Percentiles rank a stretch among this genome's conserved stretches.
Evolutionary conservation across 1,140 invertebrate species (phyloP).

Genomic region (Chlorops oryzae): DNA sequence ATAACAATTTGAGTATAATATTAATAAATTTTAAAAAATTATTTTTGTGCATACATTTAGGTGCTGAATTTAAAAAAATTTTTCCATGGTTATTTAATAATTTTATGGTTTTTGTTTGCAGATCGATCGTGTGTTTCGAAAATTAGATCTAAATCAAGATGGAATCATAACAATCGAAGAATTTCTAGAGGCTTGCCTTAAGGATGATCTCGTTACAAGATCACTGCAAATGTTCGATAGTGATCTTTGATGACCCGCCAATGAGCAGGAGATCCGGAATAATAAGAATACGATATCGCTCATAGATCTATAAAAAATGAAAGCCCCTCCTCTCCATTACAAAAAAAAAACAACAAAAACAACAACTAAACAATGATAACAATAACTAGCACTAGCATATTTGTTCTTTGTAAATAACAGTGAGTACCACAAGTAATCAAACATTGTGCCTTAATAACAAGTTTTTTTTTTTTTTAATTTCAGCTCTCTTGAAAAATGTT

Average conservation of each 20-base stretch:
- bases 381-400: no score
- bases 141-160: conserved; percentile 89
- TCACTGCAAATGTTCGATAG: conserved; percentile 78
- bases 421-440: no score
- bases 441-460: no score
- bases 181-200: conserved; percentile 91
- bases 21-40: no score
- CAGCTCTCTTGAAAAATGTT: no score
- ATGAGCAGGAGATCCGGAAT: conserved; percentile 29
- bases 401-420: no score
- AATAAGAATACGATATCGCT: conserved; percentile 41
- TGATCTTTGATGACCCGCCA: conserved; percentile 48
- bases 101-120: conserved; percentile 33
- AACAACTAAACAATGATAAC: conserved; percentile 4
- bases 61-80: no score
- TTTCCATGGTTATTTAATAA: no score
- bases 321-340: conserved; percentile 3
- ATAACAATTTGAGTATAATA: no score
- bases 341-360: conserved; percentile 12
- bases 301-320: conserved; percentile 40
- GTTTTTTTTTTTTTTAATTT: no score
- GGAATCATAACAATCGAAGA: conserved; percentile 94
- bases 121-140: conserved; percentile 78
- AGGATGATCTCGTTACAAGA: conserved; percentile 76
- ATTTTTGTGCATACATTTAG: no score